These are phyloP conservation scores for Vespertilio murinus DNA, from an alignment of 2,797 vertebrate species.

Conservation along the genomic window DNA sequence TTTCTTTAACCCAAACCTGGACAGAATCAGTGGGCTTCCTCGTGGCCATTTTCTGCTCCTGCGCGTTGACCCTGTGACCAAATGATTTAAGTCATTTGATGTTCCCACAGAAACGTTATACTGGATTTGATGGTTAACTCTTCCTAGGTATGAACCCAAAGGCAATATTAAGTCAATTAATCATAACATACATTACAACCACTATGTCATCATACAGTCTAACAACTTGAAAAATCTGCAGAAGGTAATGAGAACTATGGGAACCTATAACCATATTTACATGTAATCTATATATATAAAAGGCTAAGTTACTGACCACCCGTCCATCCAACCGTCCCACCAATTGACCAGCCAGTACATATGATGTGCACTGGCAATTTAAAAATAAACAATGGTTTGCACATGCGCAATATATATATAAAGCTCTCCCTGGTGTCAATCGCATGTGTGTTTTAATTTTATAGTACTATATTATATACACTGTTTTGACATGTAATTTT, in stretches of 20 bases:
- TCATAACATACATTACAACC: neutral
- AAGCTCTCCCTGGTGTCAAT: no score
- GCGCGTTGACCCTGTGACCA: neutral
- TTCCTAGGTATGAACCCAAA: neutral
- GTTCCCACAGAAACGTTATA: conserved; percentile 9
- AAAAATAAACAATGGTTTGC: no score
- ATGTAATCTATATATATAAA: neutral
- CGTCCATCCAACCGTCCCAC: no score
- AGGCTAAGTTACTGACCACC: no score
- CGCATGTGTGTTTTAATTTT: no score
- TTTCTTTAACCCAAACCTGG: neutral
- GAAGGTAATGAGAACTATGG: neutral
- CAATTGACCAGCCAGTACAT: no score
- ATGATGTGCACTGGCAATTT: no score
- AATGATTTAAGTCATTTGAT: neutral
- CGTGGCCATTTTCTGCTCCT: neutral
- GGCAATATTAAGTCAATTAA: conserved; percentile 21
- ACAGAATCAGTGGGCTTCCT: neutral
- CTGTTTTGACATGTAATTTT: no score
- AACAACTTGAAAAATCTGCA: neutral
- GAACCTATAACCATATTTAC: neutral
- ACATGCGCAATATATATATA: no score
- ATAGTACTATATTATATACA: no score
- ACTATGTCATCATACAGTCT: neutral
- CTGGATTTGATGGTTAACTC: neutral